phyloP scores from a whole-genome alignment of 2,797 vertebrate genomes.

The Danio jaintianensis region DNA sequence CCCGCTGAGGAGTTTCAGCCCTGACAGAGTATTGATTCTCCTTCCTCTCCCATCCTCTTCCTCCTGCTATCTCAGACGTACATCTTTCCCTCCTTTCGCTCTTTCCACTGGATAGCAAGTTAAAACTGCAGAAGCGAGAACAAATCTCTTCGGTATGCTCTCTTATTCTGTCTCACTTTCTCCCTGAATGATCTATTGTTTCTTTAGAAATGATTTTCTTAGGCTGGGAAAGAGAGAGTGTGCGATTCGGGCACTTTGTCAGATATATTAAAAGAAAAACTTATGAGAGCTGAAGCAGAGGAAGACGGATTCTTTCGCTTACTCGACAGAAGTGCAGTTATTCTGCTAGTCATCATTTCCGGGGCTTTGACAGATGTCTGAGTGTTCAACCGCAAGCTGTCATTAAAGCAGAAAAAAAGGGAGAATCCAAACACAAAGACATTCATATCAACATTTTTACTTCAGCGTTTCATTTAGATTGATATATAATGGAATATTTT shows the following conservation, averaged over 20 bases:
- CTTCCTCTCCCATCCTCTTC: constrained; percentile 32
- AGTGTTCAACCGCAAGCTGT: constrained; percentile 6
- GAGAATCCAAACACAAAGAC: background rate
- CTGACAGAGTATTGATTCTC: constrained; percentile 57
- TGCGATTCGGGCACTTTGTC: background rate
- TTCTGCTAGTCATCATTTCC: constrained; percentile 44
- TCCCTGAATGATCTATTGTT: constrained; percentile 10
- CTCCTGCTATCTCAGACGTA: constrained; percentile 20
- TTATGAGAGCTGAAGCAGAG: constrained; percentile 30
- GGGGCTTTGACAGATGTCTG: constrained; percentile 30
- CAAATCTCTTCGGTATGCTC: background rate
- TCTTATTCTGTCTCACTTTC: background rate
- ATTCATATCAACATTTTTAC: constrained; percentile 2
- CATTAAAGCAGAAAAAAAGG: constrained; percentile 20
- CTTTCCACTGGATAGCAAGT: constrained; percentile 1
- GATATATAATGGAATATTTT: background rate
- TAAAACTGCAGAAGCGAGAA: constrained; percentile 23
- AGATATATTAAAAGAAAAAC: constrained; percentile 42
- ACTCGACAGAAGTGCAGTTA: constrained; percentile 40
- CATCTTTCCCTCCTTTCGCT: constrained; percentile 21
- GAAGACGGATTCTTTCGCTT: constrained; percentile 35
- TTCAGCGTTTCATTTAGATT: background rate
- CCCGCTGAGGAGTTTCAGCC: constrained; percentile 26
- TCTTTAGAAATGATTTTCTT: constrained; percentile 36
- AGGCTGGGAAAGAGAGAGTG: constrained; percentile 2